Percentiles rank a stretch among this genome's conserved stretches.
phyloP scores from a whole-genome alignment of 2,888 invertebrate species.

The Apotomis betuletana region DNA sequence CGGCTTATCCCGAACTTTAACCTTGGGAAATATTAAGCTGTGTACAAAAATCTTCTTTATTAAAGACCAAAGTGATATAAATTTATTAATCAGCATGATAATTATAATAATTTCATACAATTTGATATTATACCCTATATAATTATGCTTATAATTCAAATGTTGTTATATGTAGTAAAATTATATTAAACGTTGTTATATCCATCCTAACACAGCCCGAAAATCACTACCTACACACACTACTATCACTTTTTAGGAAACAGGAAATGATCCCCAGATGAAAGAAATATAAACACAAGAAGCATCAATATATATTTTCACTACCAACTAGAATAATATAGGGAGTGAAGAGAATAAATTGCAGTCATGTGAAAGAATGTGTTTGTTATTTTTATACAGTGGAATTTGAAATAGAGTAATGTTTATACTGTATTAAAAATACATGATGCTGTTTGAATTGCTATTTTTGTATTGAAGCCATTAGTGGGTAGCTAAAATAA shows the following conservation, averaged over 20 bases:
- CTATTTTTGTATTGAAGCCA: constrained; percentile 11
- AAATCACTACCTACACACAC: too few species aligned
- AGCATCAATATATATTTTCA: neutral
- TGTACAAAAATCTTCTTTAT: too few species aligned
- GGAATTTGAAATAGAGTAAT: neutral
- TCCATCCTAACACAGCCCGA: too few species aligned
- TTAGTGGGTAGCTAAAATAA: neutral
- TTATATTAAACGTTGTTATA: too few species aligned
- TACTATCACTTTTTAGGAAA: too few species aligned
- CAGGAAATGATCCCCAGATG: neutral
- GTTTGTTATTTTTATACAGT: constrained; percentile 11
- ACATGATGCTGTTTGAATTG: neutral
- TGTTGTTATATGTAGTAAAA: too few species aligned
- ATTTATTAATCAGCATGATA: too few species aligned
- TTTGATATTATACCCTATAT: too few species aligned
- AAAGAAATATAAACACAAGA: constrained; percentile 6
- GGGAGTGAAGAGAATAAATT: neutral
- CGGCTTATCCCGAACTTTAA: neutral
- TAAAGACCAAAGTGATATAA: too few species aligned
- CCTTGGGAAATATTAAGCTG: neutral
- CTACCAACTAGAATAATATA: neutral
- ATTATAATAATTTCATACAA: too few species aligned
- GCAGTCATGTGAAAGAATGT: neutral
- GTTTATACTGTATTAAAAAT: constrained; percentile 5
- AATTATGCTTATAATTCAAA: too few species aligned